Base-by-base conservation (phyloP, 2,113 vertebrate genomes). In the Hyaena hyaena region DNA sequence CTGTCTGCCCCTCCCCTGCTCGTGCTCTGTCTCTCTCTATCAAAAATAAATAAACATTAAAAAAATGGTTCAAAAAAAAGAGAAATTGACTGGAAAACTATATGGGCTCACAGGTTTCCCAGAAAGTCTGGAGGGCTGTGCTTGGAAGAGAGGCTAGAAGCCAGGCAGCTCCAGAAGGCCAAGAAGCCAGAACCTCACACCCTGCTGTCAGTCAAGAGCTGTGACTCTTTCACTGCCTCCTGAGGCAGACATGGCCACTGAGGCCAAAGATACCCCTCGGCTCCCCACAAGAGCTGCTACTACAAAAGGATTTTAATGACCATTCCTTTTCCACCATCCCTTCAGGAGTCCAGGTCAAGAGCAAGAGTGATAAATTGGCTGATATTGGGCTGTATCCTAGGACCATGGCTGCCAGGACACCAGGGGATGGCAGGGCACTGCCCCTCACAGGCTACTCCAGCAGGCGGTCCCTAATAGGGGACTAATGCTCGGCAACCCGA, bases 391-490 rank as follows among this genome's bases (percentile, higher is more conserved):
- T 53, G 11, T 35, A 31, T 9, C 31, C 33, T 12, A 6, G 23
- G 65, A 12, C 48, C 5, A 14, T 7, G 77, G 69, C 69, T 93
- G 26, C 55, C 43, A 39, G 80, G 74, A 35, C 45, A 76, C 77
- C n/a, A 74, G n/a, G 7, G 45, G 10, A 55, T 43, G n/a, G 15
- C 63, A 31, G 43, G 43, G 66, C 63, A 23, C 74, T 4, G 4
- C 8, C 8, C 33, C 12, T 9, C 8, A 4, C 28, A 8, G 33
- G 14, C 21, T 24, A 1, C 10, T 2, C 50, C 0, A 2, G 5
- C 1, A 23, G 39, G 24, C 24, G 6, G 33, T n/a, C 23, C 11
- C 48, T 31, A 26, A 19, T 10, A 15, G 31, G 68, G 33, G 31
- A 1, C 8, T 43, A 21, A 8, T 16, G 43, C 82, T 50, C 39